Conservation (phyloP, 2,113 vertebrate genomes). For the Nibea albiflora region DNA sequence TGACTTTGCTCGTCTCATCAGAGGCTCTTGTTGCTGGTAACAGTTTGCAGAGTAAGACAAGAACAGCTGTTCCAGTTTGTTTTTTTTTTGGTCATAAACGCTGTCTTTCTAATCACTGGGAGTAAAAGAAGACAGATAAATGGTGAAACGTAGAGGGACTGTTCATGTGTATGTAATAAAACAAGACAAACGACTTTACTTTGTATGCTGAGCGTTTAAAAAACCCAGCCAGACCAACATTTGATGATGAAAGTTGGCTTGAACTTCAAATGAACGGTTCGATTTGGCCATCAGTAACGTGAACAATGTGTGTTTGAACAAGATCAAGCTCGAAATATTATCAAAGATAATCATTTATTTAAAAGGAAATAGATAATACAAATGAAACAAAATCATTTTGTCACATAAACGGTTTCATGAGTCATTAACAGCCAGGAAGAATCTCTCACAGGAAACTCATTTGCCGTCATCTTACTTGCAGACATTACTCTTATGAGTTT, state of each 20-base stretch:
- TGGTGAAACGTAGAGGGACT: not conserved
- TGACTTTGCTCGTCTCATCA: slow-evolving; percentile 54
- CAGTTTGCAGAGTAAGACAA: slow-evolving; percentile 25
- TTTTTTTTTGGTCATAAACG: not conserved
- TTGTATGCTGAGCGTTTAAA: slow-evolving; percentile 13
- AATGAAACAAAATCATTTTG: slow-evolving; percentile 72
- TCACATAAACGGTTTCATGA: slow-evolving; percentile 76
- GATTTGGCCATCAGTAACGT: slow-evolving; percentile 8
- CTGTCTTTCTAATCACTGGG: slow-evolving; percentile 12
- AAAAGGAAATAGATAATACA: slow-evolving; percentile 78
- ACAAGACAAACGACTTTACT: slow-evolving; percentile 9
- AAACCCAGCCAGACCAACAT: not conserved
- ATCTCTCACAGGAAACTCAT: slow-evolving; percentile 54
- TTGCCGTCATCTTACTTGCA: slow-evolving; percentile 45
- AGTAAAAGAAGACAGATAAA: slow-evolving; percentile 25
- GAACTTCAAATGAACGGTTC: slow-evolving; percentile 46
- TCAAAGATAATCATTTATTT: slow-evolving; percentile 82
- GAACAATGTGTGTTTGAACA: slow-evolving; percentile 52
- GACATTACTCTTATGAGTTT: slow-evolving; percentile 53
- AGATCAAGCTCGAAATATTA: slow-evolving; percentile 68
- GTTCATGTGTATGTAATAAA: slow-evolving; percentile 26
- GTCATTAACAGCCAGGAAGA: slow-evolving; percentile 64
- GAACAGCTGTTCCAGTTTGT: slow-evolving; percentile 38
- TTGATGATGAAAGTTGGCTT: slow-evolving; percentile 59
- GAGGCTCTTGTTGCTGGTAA: slow-evolving; percentile 28